Base-by-base conservation (phyloP, 2,888 invertebrate genomes). In the Drosophila tripunctata region DNA sequence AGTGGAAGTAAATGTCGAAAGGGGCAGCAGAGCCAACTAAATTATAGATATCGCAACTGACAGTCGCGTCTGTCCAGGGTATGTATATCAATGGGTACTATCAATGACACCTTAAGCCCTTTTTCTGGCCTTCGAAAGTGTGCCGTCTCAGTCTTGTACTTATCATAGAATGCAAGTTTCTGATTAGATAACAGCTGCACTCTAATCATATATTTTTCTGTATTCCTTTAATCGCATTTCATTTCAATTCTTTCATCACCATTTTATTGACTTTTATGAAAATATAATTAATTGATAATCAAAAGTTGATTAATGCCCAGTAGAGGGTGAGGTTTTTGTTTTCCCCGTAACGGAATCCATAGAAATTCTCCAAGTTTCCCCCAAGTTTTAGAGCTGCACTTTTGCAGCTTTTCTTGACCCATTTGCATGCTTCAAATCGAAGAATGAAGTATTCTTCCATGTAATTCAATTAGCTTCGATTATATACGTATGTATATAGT, bases 211-310 rank as follows among this genome's bases (percentile, higher is more conserved):
- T 2, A 22, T 15, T 31, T 27, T 7, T 8, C 17, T 3, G 4
- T 35, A 27, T 22, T 31, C 12, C 36, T 30, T n/a, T n/a, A n/a
- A n/a, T 56, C 4, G 7, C 17, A 48, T 58, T 24, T 31, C 7
- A 7, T 24, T 30, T 33, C n/a, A n/a, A n/a, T n/a, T n/a, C n/a
- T n/a, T n/a, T n/a, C n/a, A n/a, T n/a, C n/a, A n/a, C n/a, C n/a
- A n/a, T n/a, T 45, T 60, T 79, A 58, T 62, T 58, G 33, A 36
- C 57, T 55, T 60, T 58, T 60, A 48, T 60, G 43, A 68, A 84
- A 83, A 80, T 68, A 70, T 77, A 86, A 86, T 81, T 80, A 83
- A 80, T 67, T 81, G 81, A 86, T 86, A 77, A 83, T 86, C 75
- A 67, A 68, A 71, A 80, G 62, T 55, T 64, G 78, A 84, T 75